Evolutionary conservation across 2,113 vertebrate species (phyloP).

Genomic region (Ceratotherium simum): DNA sequence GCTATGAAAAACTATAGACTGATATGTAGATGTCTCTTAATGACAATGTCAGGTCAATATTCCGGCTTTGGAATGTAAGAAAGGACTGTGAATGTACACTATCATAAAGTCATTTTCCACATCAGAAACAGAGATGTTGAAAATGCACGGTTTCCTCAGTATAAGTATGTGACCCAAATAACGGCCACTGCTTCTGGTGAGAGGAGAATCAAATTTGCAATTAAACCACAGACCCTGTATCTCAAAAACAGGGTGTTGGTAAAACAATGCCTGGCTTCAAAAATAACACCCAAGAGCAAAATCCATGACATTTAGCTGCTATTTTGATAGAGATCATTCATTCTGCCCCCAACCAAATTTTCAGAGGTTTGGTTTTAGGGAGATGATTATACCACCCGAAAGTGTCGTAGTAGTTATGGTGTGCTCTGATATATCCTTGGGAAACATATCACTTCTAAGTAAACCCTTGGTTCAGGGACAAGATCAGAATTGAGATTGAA

Average conservation of each 20-base stretch:
- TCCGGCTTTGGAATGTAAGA: not conserved
- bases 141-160: not conserved
- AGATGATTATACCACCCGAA: slow-evolving; percentile 70
- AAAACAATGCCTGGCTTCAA: slow-evolving; percentile 60
- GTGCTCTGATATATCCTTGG: slow-evolving; percentile 76
- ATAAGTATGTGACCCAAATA: slow-evolving; percentile 30
- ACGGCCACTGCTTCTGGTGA: not conserved
- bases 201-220: slow-evolving; percentile 74
- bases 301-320: slow-evolving; percentile 62
- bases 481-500: slow-evolving; percentile 80
- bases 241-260: slow-evolving; percentile 44
- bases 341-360: slow-evolving; percentile 75
- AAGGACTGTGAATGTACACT: not conserved
- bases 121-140: not conserved
- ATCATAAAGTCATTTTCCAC: not conserved
- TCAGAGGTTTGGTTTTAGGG: slow-evolving; percentile 71
- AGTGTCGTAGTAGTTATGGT: slow-evolving; percentile 69
- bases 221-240: slow-evolving; percentile 52
- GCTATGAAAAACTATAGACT: not conserved
- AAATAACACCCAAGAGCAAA: slow-evolving; percentile 73
- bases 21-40: not conserved
- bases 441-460: slow-evolving; percentile 69
- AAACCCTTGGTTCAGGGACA: slow-evolving; percentile 59
- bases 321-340: slow-evolving; percentile 64
- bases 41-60: not conserved